Evolutionary conservation across 2,888 invertebrate genomes (phyloP).

Genomic region (Mongoloraphidia duomilia): DNA sequence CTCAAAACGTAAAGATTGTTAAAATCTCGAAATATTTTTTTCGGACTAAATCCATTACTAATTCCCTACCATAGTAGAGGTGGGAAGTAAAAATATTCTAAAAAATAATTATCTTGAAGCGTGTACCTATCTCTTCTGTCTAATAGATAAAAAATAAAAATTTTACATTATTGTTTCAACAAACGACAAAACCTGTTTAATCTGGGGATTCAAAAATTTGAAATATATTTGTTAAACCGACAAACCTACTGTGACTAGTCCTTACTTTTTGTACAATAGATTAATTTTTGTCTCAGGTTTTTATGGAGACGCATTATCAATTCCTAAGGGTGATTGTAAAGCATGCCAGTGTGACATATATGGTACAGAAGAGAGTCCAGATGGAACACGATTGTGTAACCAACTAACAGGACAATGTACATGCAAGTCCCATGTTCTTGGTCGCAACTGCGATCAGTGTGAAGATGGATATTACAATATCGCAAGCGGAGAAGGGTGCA

Average conservation of each 20-base stretch:
- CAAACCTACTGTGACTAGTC: neutral
- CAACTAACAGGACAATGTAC: slow-evolving; percentile 67
- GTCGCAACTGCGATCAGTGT: slow-evolving; percentile 71
- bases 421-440: slow-evolving; percentile 68
- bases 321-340: slow-evolving; percentile 81
- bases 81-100: too few species aligned
- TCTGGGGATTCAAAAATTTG: too few species aligned
- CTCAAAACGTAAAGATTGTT: too few species aligned
- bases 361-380: slow-evolving; percentile 63
- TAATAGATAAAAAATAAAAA: too few species aligned
- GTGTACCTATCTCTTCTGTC: too few species aligned
- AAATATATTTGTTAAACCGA: too few species aligned
- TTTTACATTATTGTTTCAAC: neutral
- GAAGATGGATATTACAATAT: slow-evolving; percentile 76
- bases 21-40: too few species aligned
- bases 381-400: slow-evolving; percentile 61
- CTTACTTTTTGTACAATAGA: neutral
- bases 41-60: too few species aligned
- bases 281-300: slow-evolving; percentile 40
- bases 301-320: slow-evolving; percentile 85
- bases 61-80: too few species aligned
- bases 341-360: slow-evolving; percentile 76
- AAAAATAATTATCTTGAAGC: too few species aligned
- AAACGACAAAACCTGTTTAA: too few species aligned
- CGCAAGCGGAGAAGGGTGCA: slow-evolving; percentile 70